phyloP scores from a whole-genome alignment of 2,888 invertebrate species.

The Phymatocera aterrima region DNA sequence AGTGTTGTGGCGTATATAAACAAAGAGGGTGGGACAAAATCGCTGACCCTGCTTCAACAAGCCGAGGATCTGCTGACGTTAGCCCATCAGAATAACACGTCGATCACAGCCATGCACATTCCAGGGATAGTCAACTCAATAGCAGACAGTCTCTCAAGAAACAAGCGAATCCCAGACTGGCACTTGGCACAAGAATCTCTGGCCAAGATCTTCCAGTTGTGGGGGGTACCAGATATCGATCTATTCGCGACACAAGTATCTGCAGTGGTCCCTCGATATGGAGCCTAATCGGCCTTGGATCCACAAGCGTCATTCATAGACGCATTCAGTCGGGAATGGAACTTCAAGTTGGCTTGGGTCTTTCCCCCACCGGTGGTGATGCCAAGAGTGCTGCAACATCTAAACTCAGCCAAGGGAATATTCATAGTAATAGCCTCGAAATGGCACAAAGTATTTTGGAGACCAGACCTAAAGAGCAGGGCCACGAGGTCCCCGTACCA shows the following conservation, averaged over 20 bases:
- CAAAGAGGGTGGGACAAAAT: conserved; percentile 22
- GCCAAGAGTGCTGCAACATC: conserved; percentile 54
- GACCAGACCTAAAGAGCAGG: conserved; percentile 50
- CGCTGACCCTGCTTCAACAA: neutral
- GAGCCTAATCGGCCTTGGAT: conserved; percentile 2
- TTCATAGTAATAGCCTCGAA: conserved; percentile 59
- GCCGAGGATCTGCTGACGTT: neutral
- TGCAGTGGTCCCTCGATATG: conserved; percentile 24
- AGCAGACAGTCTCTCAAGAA: conserved; percentile 41
- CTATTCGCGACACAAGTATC: conserved; percentile 28
- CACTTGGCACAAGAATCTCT: neutral
- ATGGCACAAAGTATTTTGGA: conserved; percentile 58
- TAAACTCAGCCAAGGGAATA: conserved; percentile 53
- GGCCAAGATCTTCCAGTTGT: neutral
- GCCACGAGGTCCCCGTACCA: conserved; percentile 70
- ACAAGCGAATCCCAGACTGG: conserved; percentile 12
- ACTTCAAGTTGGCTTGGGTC: conserved; percentile 57
- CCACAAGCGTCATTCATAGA: conserved; percentile 51
- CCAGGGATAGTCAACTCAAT: conserved; percentile 24
- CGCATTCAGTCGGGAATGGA: conserved; percentile 59
- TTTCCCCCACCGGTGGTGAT: conserved; percentile 63
- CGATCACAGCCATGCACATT: neutral
- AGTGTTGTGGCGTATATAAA: conserved; percentile 33
- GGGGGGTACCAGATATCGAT: conserved; percentile 34
- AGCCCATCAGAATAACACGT: neutral